Evolutionary conservation across 2,797 vertebrate genomes (phyloP), one percentile per base, ranked within the genome.

Genomic region (Poecile montanus): DNA sequence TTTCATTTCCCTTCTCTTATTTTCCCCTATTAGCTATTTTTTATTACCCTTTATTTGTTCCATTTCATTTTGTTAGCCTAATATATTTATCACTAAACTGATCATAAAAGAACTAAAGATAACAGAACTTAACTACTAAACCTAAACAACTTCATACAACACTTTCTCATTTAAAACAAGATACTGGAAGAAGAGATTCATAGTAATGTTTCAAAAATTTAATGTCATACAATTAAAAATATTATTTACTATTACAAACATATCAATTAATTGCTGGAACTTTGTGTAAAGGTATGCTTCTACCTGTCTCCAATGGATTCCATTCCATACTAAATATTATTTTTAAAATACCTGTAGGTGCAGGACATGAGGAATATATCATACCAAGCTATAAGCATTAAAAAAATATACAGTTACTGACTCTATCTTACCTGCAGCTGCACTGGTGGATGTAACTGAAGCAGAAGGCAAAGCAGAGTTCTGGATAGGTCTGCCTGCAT

Each of bases 401-500:
- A 84, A 74, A 93, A 87, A n/a, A 91, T 2, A 70, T 3, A 45
- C 36, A 87, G 29, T 70, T 81, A 51, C 15, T 93, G 68, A 47
- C 11, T 66, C 21, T 75, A 7, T 91, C 98, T 92, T 95, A 99
- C 99, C 99, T 99, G 98, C 98, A 97, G 98, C 98, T 98, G 98
- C 98, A 96, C 77, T 98, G 97, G 98, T 98, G 94, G 99, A 98
- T 45, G 99, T 99, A 94, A 98, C 98, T 80, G 99, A 99, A 93
- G 99, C 98, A 61, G 99, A 99, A 30, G 99, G 99, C 91, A 99
- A 98, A 97, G 99, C 98, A 47, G 99, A 99, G 96, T 97, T 99
- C 97, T 99, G 98, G 95, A 99, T 97, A 47, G 99, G 99, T 98
- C 99, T 98, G 97, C 99, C 98, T 97, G 99, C 99, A 94, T 98